Percentiles rank a stretch among this genome's conserved stretches.
Conservation (phyloP, 92 coral and sea anemone species). For the Phenganax marumi region DNA sequence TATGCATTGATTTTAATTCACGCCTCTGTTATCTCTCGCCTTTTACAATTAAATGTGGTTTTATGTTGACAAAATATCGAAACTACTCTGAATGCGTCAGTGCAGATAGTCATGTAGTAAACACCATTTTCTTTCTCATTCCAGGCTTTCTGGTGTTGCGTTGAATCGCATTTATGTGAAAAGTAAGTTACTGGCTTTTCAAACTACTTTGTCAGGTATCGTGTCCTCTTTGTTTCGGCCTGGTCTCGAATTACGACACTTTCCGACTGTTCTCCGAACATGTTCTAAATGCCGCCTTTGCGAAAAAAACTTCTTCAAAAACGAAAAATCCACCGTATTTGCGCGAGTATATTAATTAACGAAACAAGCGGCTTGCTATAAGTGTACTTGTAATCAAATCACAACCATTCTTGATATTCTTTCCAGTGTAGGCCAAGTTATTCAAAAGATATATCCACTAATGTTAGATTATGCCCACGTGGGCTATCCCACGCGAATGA, state of each 20-base stretch:
- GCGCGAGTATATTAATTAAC: not conserved
- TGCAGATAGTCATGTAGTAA: not conserved
- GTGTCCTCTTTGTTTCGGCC: not conserved
- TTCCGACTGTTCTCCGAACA: constrained; percentile 4
- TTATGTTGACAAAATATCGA: not conserved
- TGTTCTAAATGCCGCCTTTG: not conserved
- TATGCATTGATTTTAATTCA: not conserved
- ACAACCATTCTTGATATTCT: no score
- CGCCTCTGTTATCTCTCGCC: constrained; percentile 6
- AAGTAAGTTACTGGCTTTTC: not conserved
- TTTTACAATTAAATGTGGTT: not conserved
- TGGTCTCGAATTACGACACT: not conserved
- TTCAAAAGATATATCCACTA: no score
- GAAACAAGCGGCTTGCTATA: not conserved
- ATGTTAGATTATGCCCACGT: no score
- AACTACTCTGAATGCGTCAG: not conserved
- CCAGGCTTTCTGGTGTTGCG: not conserved
- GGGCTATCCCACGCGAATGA: no score
- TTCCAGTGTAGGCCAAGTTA: no score
- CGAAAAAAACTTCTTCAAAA: no score
- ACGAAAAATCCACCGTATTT: not conserved
- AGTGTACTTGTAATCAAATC: no score
- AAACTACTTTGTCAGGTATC: not conserved
- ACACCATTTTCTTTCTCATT: not conserved
- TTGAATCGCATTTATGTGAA: not conserved